Evolutionary conservation across 2,888 invertebrate genomes (phyloP).

Genomic region (Peribatodes rhomboidaria): DNA sequence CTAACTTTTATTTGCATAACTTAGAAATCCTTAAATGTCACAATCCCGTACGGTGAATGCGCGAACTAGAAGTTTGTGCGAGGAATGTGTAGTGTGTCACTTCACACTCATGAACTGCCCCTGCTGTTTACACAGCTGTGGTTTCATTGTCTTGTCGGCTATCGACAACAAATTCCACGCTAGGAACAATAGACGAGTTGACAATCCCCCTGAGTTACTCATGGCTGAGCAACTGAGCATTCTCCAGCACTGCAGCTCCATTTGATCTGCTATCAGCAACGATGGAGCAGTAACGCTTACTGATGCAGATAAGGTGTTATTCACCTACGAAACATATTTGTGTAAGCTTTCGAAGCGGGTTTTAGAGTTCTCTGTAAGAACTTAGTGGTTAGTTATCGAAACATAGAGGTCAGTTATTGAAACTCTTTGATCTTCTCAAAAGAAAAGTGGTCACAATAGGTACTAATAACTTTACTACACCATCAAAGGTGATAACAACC

Average conservation of each 20-base stretch:
- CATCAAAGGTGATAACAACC: background rate
- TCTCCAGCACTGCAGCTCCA: background rate
- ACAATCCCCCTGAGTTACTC: constrained; percentile 56
- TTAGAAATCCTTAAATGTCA: background rate
- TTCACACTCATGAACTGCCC: constrained; percentile 30
- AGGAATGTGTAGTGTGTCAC: constrained; percentile 26
- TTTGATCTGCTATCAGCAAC: too few species aligned
- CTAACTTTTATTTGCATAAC: background rate
- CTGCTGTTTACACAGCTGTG: constrained; percentile 69
- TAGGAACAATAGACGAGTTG: constrained; percentile 63
- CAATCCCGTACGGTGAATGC: constrained; percentile 18
- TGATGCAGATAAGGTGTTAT: background rate
- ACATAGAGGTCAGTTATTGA: background rate
- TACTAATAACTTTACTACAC: background rate
- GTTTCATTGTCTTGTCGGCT: constrained; percentile 59
- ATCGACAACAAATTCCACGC: constrained; percentile 70
- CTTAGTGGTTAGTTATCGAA: too few species aligned
- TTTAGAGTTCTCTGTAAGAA: too few species aligned
- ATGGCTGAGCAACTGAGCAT: constrained; percentile 38
- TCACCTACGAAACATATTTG: background rate
- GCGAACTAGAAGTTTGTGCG: constrained; percentile 14
- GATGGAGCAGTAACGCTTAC: too few species aligned
- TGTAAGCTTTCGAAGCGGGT: too few species aligned
- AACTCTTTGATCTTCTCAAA: background rate
- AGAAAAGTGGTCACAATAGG: background rate